phyloP scores from a whole-genome alignment of 2,797 vertebrate genomes.

The Trichosurus vulpecula region DNA sequence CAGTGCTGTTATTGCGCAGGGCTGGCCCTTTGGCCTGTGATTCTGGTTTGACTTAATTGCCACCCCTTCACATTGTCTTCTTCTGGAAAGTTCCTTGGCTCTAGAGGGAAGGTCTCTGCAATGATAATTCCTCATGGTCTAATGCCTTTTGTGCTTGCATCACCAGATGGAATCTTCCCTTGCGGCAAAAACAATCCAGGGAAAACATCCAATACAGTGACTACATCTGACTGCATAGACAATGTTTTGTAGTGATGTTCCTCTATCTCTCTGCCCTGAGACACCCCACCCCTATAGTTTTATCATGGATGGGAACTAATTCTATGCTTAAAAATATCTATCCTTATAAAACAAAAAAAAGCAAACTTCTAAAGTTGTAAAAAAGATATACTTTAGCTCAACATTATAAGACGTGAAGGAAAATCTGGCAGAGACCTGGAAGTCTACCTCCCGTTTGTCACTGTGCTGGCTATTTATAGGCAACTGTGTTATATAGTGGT shows the following conservation, averaged over 20 bases:
- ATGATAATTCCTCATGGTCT: background rate
- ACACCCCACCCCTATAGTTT: background rate
- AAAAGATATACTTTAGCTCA: slow-evolving; percentile 42
- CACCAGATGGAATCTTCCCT: background rate
- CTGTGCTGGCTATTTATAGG: background rate
- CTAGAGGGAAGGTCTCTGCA: background rate
- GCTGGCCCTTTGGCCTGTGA: slow-evolving; percentile 32
- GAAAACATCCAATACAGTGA: background rate
- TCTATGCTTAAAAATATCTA: slow-evolving; percentile 54
- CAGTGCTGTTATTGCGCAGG: slow-evolving; percentile 12
- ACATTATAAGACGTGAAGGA: slow-evolving; percentile 23
- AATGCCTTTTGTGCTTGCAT: background rate
- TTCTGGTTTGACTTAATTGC: slow-evolving; percentile 52
- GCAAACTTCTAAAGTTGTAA: slow-evolving; percentile 17
- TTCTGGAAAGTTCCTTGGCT: slow-evolving; percentile 25
- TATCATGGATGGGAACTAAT: slow-evolving; percentile 10
- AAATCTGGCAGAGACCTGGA: slow-evolving; percentile 41
- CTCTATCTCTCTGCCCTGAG: background rate
- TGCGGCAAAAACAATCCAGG: background rate
- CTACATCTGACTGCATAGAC: background rate
- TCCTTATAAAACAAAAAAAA: background rate
- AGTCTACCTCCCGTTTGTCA: background rate
- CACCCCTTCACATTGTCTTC: slow-evolving; percentile 26
- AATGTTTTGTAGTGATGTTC: background rate
- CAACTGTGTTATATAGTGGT: background rate